These are phyloP conservation scores for Tretioscincus oriximinensis DNA, from an alignment of 2,113 vertebrate species.

Conservation along the genomic window DNA sequence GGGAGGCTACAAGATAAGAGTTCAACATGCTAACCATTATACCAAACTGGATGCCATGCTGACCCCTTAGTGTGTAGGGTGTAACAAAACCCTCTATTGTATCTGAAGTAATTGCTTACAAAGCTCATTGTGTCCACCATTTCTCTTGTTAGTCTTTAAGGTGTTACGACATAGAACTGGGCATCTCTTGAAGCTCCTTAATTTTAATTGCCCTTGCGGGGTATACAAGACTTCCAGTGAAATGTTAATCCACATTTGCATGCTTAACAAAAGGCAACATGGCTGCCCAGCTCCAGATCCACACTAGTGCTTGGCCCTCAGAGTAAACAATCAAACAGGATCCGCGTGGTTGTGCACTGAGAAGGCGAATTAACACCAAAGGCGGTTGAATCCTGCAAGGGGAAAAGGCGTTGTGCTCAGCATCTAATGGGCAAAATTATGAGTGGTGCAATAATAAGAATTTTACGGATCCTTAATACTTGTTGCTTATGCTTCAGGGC, in stretches of 20 bases:
- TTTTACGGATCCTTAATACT: conserved; percentile 34
- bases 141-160: no score
- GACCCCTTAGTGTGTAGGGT: no score
- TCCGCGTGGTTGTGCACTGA: neutral
- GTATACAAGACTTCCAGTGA: neutral
- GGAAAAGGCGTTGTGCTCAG: conserved; percentile 45
- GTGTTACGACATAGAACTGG: neutral
- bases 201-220: neutral
- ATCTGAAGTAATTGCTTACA: no score
- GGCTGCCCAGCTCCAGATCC: neutral
- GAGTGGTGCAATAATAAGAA: conserved; percentile 29
- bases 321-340: conserved; percentile 27
- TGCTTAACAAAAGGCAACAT: neutral
- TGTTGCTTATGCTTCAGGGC: conserved; percentile 25
- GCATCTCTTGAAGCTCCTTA: neutral
- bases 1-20: no score
- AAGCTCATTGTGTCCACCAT: no score
- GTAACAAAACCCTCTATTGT: no score
- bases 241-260: neutral
- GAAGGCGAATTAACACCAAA: conserved; percentile 46
- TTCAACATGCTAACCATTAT: no score
- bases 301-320: neutral
- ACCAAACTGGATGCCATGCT: no score
- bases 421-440: conserved; percentile 51
- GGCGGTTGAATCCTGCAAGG: conserved; percentile 51